Conservation (phyloP, 1,140 invertebrate genomes). For the Diorhabda sublineata region DNA sequence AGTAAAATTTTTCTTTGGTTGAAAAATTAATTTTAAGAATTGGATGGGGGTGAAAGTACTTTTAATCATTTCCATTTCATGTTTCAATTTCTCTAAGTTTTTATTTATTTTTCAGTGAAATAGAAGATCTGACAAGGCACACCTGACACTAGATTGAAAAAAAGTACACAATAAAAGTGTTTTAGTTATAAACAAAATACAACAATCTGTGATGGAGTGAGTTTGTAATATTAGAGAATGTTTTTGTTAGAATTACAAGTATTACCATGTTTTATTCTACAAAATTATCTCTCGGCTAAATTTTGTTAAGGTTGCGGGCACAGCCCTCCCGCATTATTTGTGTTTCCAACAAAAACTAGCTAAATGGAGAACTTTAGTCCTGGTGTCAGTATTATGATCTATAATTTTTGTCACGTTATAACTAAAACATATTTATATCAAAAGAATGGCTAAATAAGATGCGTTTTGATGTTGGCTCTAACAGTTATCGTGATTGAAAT, state of each 20-base stretch:
- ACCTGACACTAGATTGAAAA: slow-evolving; percentile 10
- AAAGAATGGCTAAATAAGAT: neutral
- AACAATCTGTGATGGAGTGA: slow-evolving; percentile 1
- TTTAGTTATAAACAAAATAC: neutral
- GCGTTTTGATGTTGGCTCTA: neutral
- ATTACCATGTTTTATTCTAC: neutral
- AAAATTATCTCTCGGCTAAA: neutral
- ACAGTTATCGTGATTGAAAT: neutral
- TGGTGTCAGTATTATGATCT: slow-evolving; percentile 1
- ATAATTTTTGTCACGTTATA: neutral
- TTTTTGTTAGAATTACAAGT: neutral
- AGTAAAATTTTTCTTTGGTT: too few species aligned
- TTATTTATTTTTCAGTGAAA: slow-evolving; percentile 4
- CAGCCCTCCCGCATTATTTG: neutral
- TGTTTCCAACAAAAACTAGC: neutral
- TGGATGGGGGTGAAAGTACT: too few species aligned
- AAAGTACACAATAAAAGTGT: slow-evolving; percentile 1
- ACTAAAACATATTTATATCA: too few species aligned
- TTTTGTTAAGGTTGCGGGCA: neutral
- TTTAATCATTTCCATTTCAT: too few species aligned
- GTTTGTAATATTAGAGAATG: slow-evolving; percentile 1
- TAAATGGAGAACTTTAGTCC: neutral
- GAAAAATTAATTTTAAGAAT: too few species aligned
- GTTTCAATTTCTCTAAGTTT: too few species aligned
- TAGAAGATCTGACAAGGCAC: slow-evolving; percentile 12